Conservation (phyloP, 1,140 invertebrate species). For the Philotrypesis tridentata region DNA sequence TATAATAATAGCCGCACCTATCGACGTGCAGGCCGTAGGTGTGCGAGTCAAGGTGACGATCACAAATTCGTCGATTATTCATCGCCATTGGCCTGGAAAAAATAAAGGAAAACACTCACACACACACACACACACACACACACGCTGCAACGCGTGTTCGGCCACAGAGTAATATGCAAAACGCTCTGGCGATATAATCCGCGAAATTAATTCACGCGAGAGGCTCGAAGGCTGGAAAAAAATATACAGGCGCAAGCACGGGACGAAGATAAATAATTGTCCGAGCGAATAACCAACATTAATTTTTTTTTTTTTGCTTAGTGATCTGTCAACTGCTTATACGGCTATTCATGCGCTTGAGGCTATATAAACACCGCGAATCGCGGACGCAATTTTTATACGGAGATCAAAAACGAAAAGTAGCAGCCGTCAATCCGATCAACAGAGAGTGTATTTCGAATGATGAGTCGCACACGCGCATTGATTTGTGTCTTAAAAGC, state of each 20-base stretch:
- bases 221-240: neutral
- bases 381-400: neutral
- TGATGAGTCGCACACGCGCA: too few relatives aligned
- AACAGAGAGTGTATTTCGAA: too few relatives aligned
- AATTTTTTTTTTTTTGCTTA: constrained; percentile 24
- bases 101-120: neutral
- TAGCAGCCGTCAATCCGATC: too few relatives aligned
- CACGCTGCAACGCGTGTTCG: neutral
- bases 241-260: neutral
- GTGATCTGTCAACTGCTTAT: constrained; percentile 18
- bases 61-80: constrained; percentile 13
- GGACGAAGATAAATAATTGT: constrained; percentile 2
- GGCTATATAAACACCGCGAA: too few relatives aligned
- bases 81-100: neutral
- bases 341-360: neutral
- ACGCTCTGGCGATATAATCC: neutral
- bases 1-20: neutral
- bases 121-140: too few relatives aligned
- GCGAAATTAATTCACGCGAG: neutral
- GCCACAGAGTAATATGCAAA: neutral
- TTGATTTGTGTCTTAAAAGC: too few relatives aligned
- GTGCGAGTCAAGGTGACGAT: neutral
- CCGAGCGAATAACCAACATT: constrained; percentile 4
- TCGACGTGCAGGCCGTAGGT: neutral
- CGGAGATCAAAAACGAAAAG: neutral